Conservation (phyloP, 2,888 invertebrate genomes). For the Luperina testacea region DNA sequence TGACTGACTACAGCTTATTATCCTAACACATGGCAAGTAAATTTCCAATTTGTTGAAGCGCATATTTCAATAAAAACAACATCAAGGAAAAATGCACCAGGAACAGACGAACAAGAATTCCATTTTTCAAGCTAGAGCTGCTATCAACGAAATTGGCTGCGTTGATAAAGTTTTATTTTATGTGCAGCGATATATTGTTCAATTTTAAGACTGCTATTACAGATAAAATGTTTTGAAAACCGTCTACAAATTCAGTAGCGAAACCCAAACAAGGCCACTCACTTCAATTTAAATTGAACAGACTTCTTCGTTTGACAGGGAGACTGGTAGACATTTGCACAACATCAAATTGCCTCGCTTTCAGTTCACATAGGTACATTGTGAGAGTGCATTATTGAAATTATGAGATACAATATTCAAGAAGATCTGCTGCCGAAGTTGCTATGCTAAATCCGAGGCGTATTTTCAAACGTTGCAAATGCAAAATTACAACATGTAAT, state of each 20-base stretch:
- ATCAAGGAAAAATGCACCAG: slow-evolving; percentile 25
- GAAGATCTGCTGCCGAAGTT: slow-evolving; percentile 22
- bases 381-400: slow-evolving; percentile 32
- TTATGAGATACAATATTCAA: slow-evolving; percentile 32
- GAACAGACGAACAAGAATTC: slow-evolving; percentile 2
- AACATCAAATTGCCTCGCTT: slow-evolving; percentile 43
- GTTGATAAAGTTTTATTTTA: slow-evolving; percentile 35
- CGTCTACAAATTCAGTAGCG: slow-evolving; percentile 24
- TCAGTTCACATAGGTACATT: slow-evolving; percentile 25
- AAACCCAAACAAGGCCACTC: slow-evolving; percentile 42
- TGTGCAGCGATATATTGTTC: background rate
- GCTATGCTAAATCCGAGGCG: slow-evolving; percentile 16
- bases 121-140: slow-evolving; percentile 14
- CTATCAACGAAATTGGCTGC: slow-evolving; percentile 29
- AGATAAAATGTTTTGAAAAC: slow-evolving; percentile 23
- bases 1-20: slow-evolving; percentile 65
- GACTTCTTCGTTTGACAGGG: slow-evolving; percentile 25
- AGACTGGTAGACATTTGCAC: slow-evolving; percentile 53
- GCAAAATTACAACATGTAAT: slow-evolving; percentile 34
- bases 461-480: slow-evolving; percentile 41
- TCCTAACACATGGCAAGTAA: slow-evolving; percentile 54
- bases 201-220: background rate
- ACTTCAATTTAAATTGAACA: slow-evolving; percentile 46
- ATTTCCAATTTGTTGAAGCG: slow-evolving; percentile 43
- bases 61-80: slow-evolving; percentile 46